phyloP scores from a whole-genome alignment of 2,888 invertebrate species.

The Agonopterix alstromeriana region DNA sequence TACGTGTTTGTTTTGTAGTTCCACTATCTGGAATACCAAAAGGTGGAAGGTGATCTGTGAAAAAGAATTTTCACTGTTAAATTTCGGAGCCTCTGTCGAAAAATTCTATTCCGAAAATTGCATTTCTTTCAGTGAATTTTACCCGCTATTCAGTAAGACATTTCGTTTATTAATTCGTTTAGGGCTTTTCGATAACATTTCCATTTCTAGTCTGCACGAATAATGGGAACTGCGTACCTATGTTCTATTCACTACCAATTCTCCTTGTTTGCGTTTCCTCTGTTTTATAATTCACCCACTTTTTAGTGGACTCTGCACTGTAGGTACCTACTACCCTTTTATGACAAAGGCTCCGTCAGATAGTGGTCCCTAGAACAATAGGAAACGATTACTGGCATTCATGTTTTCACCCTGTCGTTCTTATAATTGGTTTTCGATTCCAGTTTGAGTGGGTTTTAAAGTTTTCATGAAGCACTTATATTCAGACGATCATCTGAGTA shows the following conservation, averaged over 20 bases:
- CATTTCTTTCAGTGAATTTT: neutral
- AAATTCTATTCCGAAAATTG: neutral
- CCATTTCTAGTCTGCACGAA: too few relatives aligned
- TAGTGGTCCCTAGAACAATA: conserved; percentile 65
- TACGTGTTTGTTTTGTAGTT: conserved; percentile 53
- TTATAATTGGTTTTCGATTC: conserved; percentile 49
- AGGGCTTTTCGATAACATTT: neutral
- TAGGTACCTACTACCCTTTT: conserved; percentile 17
- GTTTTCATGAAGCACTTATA: neutral
- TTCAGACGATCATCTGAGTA: too few relatives aligned
- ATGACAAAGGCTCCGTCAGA: conserved; percentile 50
- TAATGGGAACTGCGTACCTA: too few relatives aligned
- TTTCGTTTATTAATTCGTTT: neutral
- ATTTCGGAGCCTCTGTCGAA: conserved; percentile 13
- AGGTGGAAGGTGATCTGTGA: conserved; percentile 30
- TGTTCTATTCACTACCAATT: neutral
- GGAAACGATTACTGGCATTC: conserved; percentile 51
- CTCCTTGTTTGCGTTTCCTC: conserved; percentile 16
- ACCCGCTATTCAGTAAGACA: neutral
- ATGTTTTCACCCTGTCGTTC: conserved; percentile 40
- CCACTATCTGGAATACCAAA: conserved; percentile 60
- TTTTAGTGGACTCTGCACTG: conserved; percentile 40
- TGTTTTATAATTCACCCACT: conserved; percentile 61
- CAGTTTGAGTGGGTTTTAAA: conserved; percentile 3
- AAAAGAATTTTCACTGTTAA: conserved; percentile 22